Evolutionary conservation across 1,140 invertebrate genomes (phyloP), one percentile per base, ranked within the genome.

Genomic region (Drosophila kurseongensis): DNA sequence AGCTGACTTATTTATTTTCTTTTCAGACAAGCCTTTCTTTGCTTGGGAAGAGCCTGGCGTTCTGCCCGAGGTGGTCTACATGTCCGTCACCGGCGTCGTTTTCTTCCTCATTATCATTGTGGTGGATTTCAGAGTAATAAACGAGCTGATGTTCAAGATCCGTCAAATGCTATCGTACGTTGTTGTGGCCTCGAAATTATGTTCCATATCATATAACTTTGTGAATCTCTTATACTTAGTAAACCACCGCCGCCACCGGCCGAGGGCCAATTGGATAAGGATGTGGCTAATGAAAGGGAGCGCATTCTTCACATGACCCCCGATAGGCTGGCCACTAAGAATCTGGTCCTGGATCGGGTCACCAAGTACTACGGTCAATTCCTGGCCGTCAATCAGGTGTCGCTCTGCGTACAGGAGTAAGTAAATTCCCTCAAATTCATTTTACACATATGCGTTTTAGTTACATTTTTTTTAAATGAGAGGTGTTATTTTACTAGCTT

Each of bases 351-450:
- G 35, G 89, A 91, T 81, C 93, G 95, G 78, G 80, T 96, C 0
- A 94, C 93, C 5, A 97, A 97, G 82, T 94, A 93, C 74, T 96
- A 96, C 75, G 92, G 94, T 2, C 93, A 93, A 2, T 93, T 96
- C 47, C 74, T 94, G 42, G 96, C 96, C 1, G 96, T 97, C 0
- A 94, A 96, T 75, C 94, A 95, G 65, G 86, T 97, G 5, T 95
- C 94, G 85, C 93, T 97, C 41, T 94, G 85, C 35, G 89, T 94
- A 36, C 82, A 93, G 62, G 63, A 81, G 91, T 92, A 76, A 77
- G 91, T 79, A 35, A 13, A 10, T 38, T 38, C 4, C 2, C 36
- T 9, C 18, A 4, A 16, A n/a, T 29, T 29, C 0, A 29, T 5
- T 29, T 29, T 29, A 7, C 5, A n/a, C n/a, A n/a, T n/a, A n/a